Conservation (phyloP, 2,113 vertebrate species). For the Eurystomus gularis region DNA sequence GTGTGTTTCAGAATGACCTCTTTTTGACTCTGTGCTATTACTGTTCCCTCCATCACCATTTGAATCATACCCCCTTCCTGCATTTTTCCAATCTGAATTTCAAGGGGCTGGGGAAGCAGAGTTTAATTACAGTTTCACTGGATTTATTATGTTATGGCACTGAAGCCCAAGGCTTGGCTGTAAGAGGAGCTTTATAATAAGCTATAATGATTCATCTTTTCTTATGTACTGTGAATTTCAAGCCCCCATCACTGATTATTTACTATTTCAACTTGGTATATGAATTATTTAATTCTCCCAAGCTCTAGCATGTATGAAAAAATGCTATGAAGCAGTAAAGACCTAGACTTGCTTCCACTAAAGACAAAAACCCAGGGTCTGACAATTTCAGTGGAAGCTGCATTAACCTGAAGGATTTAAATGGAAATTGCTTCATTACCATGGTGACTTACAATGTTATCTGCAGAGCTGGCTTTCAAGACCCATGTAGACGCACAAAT, state of each 20-base stretch:
- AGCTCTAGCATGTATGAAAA: background rate
- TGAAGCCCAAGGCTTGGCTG: constrained; percentile 1
- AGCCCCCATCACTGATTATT: background rate
- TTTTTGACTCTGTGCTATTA: background rate
- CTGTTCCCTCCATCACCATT: background rate
- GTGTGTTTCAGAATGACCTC: constrained; percentile 24
- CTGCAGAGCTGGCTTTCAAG: background rate
- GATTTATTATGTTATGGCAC: background rate
- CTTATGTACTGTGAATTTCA: background rate
- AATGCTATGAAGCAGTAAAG: background rate
- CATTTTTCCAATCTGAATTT: constrained; percentile 15
- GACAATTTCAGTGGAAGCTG: background rate
- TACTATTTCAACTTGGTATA: background rate
- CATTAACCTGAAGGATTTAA: background rate
- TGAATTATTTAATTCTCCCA: constrained; percentile 7
- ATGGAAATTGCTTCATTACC: background rate
- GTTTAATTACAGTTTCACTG: constrained; percentile 17
- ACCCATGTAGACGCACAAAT: background rate
- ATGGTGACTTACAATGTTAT: background rate
- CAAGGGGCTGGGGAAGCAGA: background rate
- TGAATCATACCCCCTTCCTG: constrained; percentile 8
- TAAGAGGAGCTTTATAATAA: background rate
- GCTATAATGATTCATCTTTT: background rate
- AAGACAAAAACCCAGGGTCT: background rate
- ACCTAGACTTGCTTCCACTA: background rate